Conservation (phyloP, 2,113 vertebrate species). For the Hypocryptadius cinnamomeus region DNA sequence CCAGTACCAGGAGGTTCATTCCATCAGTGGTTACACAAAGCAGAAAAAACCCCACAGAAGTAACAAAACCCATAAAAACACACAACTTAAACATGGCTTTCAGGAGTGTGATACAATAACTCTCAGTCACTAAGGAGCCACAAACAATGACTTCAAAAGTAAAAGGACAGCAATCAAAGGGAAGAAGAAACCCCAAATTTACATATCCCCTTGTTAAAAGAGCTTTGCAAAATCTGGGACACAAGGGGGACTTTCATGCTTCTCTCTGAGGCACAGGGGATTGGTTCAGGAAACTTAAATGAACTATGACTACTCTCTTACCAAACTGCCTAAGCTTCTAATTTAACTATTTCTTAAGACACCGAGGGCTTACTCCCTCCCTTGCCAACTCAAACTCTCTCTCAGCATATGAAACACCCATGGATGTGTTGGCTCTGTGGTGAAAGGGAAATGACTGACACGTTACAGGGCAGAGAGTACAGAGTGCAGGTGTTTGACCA, state of each 20-base stretch:
- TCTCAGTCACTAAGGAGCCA: background rate
- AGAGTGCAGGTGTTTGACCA: background rate
- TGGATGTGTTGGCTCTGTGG: background rate
- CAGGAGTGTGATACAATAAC: background rate
- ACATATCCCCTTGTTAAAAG: background rate
- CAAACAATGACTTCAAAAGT: background rate
- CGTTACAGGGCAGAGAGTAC: background rate
- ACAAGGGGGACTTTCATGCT: background rate
- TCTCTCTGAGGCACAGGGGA: background rate
- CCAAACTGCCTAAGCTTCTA: background rate
- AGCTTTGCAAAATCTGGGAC: conserved; percentile 30
- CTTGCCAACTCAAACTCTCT: background rate
- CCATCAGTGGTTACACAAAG: background rate
- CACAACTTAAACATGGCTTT: background rate
- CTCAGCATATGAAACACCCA: background rate
- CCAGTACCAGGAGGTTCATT: background rate
- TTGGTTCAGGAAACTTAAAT: background rate
- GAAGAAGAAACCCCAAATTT: background rate
- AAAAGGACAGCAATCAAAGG: background rate
- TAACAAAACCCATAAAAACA: background rate
- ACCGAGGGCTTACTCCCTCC: background rate
- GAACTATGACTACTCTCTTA: background rate
- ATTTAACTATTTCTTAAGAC: background rate
- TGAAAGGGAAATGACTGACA: background rate
- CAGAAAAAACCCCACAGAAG: background rate